Percentiles rank a stretch among this genome's conserved stretches.
These are phyloP conservation scores for Sarcophaga bullata DNA, from an alignment of 1,140 invertebrate species.

Conservation along the genomic window DNA sequence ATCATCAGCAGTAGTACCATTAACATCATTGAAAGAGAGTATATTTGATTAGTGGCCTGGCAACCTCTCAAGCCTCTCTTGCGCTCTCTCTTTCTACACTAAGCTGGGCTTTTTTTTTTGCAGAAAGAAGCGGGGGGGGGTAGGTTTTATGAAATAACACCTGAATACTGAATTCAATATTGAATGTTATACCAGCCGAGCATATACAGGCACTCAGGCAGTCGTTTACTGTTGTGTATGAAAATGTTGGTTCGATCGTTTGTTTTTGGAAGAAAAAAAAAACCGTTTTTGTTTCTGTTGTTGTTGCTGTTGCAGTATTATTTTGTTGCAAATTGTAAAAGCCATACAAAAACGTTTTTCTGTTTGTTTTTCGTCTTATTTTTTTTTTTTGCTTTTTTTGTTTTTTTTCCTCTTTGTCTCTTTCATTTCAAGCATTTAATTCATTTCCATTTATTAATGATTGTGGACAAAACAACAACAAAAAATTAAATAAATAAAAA, in stretches of 20 bases:
- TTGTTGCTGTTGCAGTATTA: slow-evolving; percentile 17
- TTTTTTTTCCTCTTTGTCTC: not conserved
- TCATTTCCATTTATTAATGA: not conserved
- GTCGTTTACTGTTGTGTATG: slow-evolving; percentile 12
- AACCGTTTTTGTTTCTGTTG: not conserved
- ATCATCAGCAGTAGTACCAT: not conserved
- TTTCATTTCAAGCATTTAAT: not conserved
- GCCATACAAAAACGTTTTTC: slow-evolving; percentile 31
- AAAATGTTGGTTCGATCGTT: slow-evolving; percentile 32
- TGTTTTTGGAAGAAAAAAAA: slow-evolving; percentile 28
- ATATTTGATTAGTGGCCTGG: not conserved
- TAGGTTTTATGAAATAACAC: not conserved
- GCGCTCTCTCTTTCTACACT: not conserved
- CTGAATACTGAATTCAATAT: slow-evolving; percentile 35
- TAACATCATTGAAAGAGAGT: not conserved
- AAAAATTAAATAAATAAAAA: no score
- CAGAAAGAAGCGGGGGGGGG: no score
- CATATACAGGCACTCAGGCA: not conserved
- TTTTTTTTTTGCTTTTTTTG: not conserved
- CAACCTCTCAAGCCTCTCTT: not conserved
- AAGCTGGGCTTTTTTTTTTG: no score
- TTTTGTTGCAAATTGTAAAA: slow-evolving; percentile 31
- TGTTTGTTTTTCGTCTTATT: not conserved
- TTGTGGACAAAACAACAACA: not conserved
- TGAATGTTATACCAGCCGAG: slow-evolving; percentile 24